Evolutionary conservation across 2,797 vertebrate genomes (phyloP), one percentile per base, ranked within the genome.

Genomic region (Morus bassanus): DNA sequence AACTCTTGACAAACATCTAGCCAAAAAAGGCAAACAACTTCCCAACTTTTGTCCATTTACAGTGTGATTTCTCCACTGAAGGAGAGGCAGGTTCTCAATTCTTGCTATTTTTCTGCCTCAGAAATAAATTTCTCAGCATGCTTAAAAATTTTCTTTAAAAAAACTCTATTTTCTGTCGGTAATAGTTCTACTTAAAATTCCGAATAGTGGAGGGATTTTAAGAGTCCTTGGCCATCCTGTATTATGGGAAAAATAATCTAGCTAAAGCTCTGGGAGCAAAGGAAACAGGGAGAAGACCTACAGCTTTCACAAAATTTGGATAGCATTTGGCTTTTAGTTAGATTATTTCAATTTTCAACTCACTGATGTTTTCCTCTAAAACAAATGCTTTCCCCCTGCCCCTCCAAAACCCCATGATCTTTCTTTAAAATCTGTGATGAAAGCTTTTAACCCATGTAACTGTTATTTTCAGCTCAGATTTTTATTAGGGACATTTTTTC

Each of bases 301-400:
- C 16, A 89, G 3, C 3, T 75, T 88, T 80, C 31, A 81, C 4
- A 70, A 70, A 83, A 70, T 37, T 50, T 50, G 33, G 61, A 56
- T 23, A 60, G 5, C 11, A 46, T 72, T 93, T 59, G 1, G 0
- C 5, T 43, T 85, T 81, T 76, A 85, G 19, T 5, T 45, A 54
- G 22, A 63, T 39, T 54, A 79, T 31, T 92, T 87, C 3, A 39
- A 48, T 92, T 95, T 92, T 86, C 61, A 84, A 7, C 18, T 64
- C 7, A 31, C 30, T 67, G 21, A 46, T 60, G 33, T 16, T 88
- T 77, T 59, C 10, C 6, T 69, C 12, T 76, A 88, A 63, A 57
- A 27, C 11, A 79, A 85, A 16, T 56, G 6, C 1, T 57, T 59
- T 22, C 3, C 4, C 2, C 5, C 6, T 25, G 4, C 3, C 10